Conservation (phyloP, 2,888 invertebrate genomes). For the Auanema freiburgensis region DNA sequence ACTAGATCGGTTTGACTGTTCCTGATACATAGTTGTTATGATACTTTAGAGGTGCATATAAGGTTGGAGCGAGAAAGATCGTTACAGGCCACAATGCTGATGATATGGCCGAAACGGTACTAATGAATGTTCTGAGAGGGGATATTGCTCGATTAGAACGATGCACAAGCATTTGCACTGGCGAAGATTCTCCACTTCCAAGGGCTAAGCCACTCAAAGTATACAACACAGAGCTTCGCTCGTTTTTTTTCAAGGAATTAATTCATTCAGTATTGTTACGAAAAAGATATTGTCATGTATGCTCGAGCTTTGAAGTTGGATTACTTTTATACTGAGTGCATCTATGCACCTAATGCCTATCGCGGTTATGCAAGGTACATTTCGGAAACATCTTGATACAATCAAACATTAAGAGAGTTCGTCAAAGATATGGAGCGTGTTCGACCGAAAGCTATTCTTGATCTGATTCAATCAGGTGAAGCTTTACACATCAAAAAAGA, state of each 20-base stretch:
- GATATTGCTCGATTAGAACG: slow-evolving; percentile 86
- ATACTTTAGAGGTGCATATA: slow-evolving; percentile 86
- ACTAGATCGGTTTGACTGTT: slow-evolving; percentile 69
- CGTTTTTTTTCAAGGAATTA: too few species aligned
- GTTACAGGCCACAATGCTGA: slow-evolving; percentile 79
- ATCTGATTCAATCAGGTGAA: slow-evolving; percentile 70
- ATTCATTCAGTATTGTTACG: slow-evolving; percentile 97
- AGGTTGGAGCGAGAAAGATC: slow-evolving; percentile 85
- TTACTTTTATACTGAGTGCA: slow-evolving; percentile 98
- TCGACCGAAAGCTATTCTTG: slow-evolving; percentile 73
- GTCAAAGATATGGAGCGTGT: slow-evolving; percentile 93
- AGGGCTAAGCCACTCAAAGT: slow-evolving; percentile 61
- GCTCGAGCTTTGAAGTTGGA: slow-evolving; percentile 92
- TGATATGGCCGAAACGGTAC: slow-evolving; percentile 92
- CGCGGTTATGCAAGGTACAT: slow-evolving; percentile 77
- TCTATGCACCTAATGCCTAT: slow-evolving; percentile 91
- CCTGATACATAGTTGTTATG: neutral
- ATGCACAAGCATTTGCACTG: slow-evolving; percentile 52
- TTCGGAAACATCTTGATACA: slow-evolving; percentile 2
- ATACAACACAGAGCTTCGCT: slow-evolving; percentile 26
- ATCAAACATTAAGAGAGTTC: slow-evolving; percentile 32
- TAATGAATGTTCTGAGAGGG: slow-evolving; percentile 77
- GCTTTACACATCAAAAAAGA: slow-evolving; percentile 80
- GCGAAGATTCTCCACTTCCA: slow-evolving; percentile 52
- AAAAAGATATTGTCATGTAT: slow-evolving; percentile 90